Base-by-base conservation (phyloP, 2,113 vertebrate genomes). In the Seriola rivoliana region DNA sequence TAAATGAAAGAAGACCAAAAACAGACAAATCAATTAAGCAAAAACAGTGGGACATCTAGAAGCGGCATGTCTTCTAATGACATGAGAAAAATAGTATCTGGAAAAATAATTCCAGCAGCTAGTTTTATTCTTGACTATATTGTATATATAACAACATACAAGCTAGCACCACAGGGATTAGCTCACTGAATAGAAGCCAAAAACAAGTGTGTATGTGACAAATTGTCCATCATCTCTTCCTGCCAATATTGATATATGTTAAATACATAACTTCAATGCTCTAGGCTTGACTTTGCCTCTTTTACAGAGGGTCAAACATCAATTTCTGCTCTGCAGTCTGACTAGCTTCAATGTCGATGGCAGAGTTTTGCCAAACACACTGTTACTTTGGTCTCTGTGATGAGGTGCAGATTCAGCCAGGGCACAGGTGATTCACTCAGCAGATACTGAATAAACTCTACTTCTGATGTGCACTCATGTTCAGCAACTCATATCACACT, bases 401-500 rank as follows among this genome's bases (percentile, higher is more conserved):
- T 8, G 32, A 19, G 7, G 17, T 17, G 5, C 16, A 19, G 17
- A 13, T 42, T 2, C 40, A 2, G 40, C 8, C 40, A 4, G 44
- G 44, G 10, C 42, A 10, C 42, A 44, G 42, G 42, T 12, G 42
- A 10, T 44, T 10, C 42, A 12, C 11, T 12, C 42, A 44, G 42
- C 40, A 67, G 29, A 2, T 36, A 36, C 54, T 48, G 40, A 13
- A 4, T 52, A 16, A 76, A 59, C 44, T 5, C 5, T 19, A 38
- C 54, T 60, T 54, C n/a, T 13, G 10, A 36, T 46, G n/a, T n/a
- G 12, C 10, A 16, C 9, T 62, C 42, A 12, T 14, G 44, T 21
- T 71, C 19, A 48, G 63, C 21, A 36, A 59, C 21, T 54, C 5
- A 25, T n/a, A 57, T 80, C 57, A 69, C 65, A 97, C 98, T 98